Evolutionary conservation across 1,140 invertebrate genomes (phyloP), one percentile per base, ranked within the genome.

Genomic region (Drosophila malerkotliana): DNA sequence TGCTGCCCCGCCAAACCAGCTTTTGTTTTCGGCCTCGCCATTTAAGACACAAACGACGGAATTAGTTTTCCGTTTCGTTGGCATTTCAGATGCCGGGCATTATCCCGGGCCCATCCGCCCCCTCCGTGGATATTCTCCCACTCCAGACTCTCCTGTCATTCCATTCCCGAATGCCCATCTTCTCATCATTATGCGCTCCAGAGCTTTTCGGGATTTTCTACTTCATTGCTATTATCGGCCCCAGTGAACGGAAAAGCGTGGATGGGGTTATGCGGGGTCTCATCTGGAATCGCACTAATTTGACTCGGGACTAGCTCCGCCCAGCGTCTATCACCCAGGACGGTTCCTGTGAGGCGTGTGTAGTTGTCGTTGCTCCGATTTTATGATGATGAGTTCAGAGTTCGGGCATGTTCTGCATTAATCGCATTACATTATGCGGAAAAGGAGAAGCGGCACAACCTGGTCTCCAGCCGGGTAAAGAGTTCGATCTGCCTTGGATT

Each of bases 61-160:
- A 89, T 88, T 88, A 83, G 83, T 88, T 88, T 83, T 88, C 76
- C 79, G 84, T 83, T 89, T 88, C 76, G 82, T 87, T 87, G 82
- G 82, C 77, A 81, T 87, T 81, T 72, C 82, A 57, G 48, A 72
- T 26, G 64, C 67, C 49, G 53, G 51, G 61, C 77, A 85, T 85
- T 85, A 78, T 78, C 80, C 62, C 37, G 69, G 69, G 58, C 61
- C 74, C 77, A 75, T 61, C 74, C 67, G 37, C 54, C 55, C 14
- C 45, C 8, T 72, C 45, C 30, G 47, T 37, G 68, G 68, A 26
- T 54, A 52, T 21, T 44, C 45, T 21, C 12, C 58, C 14, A 18
- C 41, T 14, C 15, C 45, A 8, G 41, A 14, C 30, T 12, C 9
- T 5, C 48, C 18, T 47, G 37, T n/a, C 41, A 45, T 34, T 4